These are phyloP conservation scores for Deroplatys truncata DNA, from an alignment of 2,888 invertebrate species.

Conservation along the genomic window DNA sequence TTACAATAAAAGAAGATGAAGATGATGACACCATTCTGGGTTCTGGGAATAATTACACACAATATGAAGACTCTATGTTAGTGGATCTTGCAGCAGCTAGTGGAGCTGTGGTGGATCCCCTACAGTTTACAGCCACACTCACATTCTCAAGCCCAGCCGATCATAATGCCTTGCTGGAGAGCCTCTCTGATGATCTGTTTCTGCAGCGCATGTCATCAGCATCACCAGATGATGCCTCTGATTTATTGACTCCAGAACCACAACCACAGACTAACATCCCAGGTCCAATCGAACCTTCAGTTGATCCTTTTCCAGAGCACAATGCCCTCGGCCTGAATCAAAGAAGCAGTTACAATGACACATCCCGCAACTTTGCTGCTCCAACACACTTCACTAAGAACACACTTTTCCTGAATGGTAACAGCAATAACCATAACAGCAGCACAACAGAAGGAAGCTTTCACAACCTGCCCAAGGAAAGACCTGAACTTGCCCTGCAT, in stretches of 20 bases:
- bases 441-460: neutral
- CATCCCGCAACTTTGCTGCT: conserved; percentile 31
- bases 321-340: conserved; percentile 28
- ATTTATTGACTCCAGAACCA: neutral
- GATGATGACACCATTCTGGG: conserved; percentile 23
- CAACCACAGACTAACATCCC: conserved; percentile 35
- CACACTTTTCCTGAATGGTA: conserved; percentile 19
- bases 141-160: conserved; percentile 76
- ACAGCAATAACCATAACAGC: neutral
- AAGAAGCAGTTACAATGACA: conserved; percentile 28
- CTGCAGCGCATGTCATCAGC: conserved; percentile 60
- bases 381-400: conserved; percentile 35
- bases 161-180: conserved; percentile 66
- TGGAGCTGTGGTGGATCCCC: conserved; percentile 71
- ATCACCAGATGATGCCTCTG: conserved; percentile 16
- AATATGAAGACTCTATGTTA: conserved; percentile 62
- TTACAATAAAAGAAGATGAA: conserved; percentile 72
- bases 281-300: conserved; percentile 58
- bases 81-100: conserved; percentile 72
- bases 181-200: conserved; percentile 75
- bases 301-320: conserved; percentile 75
- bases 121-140: conserved; percentile 76
- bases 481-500: conserved; percentile 57
- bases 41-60: neutral
- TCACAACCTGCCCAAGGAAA: conserved; percentile 42